Evolutionary conservation across 2,797 vertebrate genomes (phyloP).

Genomic region (Luscinia megarhynchos): DNA sequence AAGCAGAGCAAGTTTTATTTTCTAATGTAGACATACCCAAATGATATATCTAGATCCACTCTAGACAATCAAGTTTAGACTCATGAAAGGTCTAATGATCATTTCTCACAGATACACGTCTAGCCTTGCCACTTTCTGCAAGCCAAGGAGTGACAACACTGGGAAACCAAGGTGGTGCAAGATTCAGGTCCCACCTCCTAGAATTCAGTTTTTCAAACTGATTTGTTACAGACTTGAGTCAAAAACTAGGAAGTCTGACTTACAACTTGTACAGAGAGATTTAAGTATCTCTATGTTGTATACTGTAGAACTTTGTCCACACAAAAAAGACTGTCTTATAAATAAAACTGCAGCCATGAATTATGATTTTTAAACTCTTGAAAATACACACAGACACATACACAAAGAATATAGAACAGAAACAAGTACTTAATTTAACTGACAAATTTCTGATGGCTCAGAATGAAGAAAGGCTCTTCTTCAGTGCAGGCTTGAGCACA

Average conservation of each 20-base stretch:
- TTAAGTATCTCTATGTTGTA: not conserved
- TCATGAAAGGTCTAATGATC: not conserved
- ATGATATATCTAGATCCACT: not conserved
- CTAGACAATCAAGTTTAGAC: not conserved
- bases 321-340: slow-evolving; percentile 8
- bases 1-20: not conserved
- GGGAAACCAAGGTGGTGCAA: not conserved
- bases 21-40: not conserved
- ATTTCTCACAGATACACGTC: not conserved
- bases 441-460: not conserved
- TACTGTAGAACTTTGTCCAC: not conserved
- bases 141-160: not conserved
- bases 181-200: not conserved
- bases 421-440: not conserved
- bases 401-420: slow-evolving; percentile 22
- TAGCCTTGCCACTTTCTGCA: not conserved
- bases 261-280: not conserved
- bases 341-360: slow-evolving; percentile 34
- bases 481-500: not conserved
- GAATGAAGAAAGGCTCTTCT: slow-evolving; percentile 5
- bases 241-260: not conserved
- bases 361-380: slow-evolving; percentile 19
- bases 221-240: slow-evolving; percentile 10
- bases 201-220: slow-evolving; percentile 6
- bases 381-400: not conserved